A percentile compares a stretch with the other conserved stretches of the same genome.
Conservation (phyloP, 92 coral and sea anemone species). For the Parazoanthus darwini region DNA sequence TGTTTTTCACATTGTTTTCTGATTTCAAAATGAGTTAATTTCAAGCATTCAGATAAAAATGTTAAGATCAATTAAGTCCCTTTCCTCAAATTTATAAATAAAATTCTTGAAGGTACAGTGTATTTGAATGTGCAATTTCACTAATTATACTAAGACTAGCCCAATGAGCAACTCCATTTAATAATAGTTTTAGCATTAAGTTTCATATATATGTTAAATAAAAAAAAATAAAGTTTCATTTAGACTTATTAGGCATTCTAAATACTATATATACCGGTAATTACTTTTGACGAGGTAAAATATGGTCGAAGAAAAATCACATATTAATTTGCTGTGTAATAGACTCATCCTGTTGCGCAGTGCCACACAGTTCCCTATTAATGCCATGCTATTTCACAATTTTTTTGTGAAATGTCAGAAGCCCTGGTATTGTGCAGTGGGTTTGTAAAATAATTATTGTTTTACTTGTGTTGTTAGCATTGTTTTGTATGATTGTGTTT, state of each 20-base stretch:
- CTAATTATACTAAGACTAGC: conserved; percentile 9
- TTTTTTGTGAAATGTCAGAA: conserved; percentile 3
- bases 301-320: not conserved
- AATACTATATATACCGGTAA: too few relatives aligned
- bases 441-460: too few relatives aligned
- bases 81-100: not conserved
- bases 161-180: conserved; percentile 13
- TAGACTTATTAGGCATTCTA: too few relatives aligned
- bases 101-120: not conserved
- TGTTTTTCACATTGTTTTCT: conserved; percentile 11
- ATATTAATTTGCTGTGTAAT: not conserved
- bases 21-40: not conserved
- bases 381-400: conserved; percentile 9
- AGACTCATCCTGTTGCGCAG: not conserved
- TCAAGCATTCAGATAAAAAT: not conserved
- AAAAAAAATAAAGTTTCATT: too few relatives aligned
- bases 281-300: too few relatives aligned
- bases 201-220: too few relatives aligned
- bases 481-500: too few relatives aligned
- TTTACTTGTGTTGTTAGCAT: too few relatives aligned
- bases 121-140: not conserved
- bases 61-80: not conserved
- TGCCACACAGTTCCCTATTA: conserved; percentile 6
- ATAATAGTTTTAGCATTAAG: too few relatives aligned
- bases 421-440: not conserved